Evolutionary conservation across 2,113 vertebrate species (phyloP), one percentile per base, ranked within the genome.

Genomic region (Podilymbus podiceps): DNA sequence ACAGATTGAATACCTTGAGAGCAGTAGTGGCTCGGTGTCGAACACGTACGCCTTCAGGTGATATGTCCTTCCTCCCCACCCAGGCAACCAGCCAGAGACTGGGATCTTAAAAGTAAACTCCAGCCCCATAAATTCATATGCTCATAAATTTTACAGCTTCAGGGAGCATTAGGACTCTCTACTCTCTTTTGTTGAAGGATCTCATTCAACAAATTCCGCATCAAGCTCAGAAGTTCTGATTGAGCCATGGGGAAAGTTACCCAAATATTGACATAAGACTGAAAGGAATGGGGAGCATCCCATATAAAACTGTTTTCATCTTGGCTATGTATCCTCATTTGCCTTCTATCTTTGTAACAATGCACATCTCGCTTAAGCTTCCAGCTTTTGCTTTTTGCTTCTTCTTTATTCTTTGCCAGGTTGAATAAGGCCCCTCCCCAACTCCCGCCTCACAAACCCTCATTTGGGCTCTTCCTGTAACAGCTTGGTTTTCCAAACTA

Each of bases 241-340:
- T 79, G 75, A 93, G 55, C 50, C 55, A 42, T 50, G 42, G 44
- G 87, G 74, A 62, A 93, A 86, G 47, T 47, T 80, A 80, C 40
- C 62, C 67, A 94, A 86, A 84, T 78, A 81, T n/a, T 96, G 94
- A 82, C 49, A 11, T 78, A 89, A 67, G 62, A 68, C 33, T 60
- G 24, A 93, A 76, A 88, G 55, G 82, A 90, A 93, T 55, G 82
- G 63, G 68, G 59, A 93, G 80, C 40, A 90, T 53, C 55, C 30
- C 60, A 18, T 79, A 53, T 77, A 73, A 77, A 93, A 88, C 50
- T 56, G 22, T 55, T 91, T 35, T 83, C 33, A n/a, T 78, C 28
- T 33, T 88, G 49, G 50, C 74, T 76, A 27, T 16, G 12, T 49
- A 85, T 44, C 81, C 38, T 90, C n/a, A 63, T 81, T 77, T 90